These are phyloP conservation scores for Chunga burmeisteri DNA, from an alignment of 2,113 vertebrate genomes.

Conservation along the genomic window DNA sequence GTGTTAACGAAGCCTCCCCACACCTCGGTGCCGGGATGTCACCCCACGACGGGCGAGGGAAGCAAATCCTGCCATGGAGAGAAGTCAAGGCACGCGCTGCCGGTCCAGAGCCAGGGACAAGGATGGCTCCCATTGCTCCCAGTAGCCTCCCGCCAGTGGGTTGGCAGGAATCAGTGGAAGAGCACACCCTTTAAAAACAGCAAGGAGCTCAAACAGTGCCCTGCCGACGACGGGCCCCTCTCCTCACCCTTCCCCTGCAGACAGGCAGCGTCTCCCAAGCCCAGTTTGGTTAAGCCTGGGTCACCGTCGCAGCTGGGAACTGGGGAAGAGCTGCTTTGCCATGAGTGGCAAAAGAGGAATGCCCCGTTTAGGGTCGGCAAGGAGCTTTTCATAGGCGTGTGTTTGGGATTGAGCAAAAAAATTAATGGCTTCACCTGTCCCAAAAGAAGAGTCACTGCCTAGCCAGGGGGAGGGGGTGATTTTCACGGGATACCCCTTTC, in stretches of 20 bases:
- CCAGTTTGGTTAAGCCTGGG: neutral
- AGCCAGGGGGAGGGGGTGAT: rapidly evolving
- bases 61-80: neutral
- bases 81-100: neutral
- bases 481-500: neutral
- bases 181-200: constrained; percentile 37
- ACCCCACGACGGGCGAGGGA: neutral
- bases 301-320: neutral
- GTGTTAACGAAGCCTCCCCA: neutral
- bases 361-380: neutral
- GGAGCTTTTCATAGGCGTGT: rapidly evolving
- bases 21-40: neutral
- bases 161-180: neutral
- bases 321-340: neutral
- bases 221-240: neutral
- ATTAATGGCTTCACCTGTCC: neutral
- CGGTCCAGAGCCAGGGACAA: neutral
- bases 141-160: neutral
- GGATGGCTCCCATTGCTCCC: neutral
- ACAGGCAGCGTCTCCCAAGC: neutral
- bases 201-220: constrained; percentile 9
- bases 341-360: neutral
- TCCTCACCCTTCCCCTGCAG: neutral
- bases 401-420: neutral
- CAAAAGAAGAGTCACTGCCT: neutral